phyloP scores from a whole-genome alignment of 1,140 invertebrate species.

The Drosophila bipectinata region DNA sequence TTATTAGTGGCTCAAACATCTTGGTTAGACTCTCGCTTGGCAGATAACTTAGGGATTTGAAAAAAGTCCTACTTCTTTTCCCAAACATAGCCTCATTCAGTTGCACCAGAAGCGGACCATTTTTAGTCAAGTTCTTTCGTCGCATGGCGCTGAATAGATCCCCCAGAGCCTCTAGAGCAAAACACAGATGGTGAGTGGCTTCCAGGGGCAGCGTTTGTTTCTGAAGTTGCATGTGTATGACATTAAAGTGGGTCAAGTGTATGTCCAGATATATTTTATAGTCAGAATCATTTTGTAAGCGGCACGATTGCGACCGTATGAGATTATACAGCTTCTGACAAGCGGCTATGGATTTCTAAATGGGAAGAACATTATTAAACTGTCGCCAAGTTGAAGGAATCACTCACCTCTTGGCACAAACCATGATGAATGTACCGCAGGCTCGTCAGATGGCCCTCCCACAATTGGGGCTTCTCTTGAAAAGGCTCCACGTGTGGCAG shows the following conservation, averaged over 20 bases:
- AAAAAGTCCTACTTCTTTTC: constrained; percentile 31
- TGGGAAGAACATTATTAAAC: neutral
- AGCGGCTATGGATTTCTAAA: constrained; percentile 23
- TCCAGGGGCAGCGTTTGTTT: constrained; percentile 10
- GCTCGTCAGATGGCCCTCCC: constrained; percentile 52
- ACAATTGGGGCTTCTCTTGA: constrained; percentile 33
- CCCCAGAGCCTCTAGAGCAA: constrained; percentile 36
- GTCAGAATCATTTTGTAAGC: constrained; percentile 37
- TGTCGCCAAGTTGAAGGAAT: too few species aligned
- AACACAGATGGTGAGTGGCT: constrained; percentile 14
- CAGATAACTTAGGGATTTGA: constrained; percentile 25
- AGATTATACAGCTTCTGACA: constrained; percentile 53
- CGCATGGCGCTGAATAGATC: constrained; percentile 45
- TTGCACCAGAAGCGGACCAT: constrained; percentile 23
- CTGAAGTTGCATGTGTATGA: constrained; percentile 20
- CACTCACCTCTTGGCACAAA: constrained; percentile 45
- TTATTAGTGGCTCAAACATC: constrained; percentile 39
- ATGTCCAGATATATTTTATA: constrained; percentile 57
- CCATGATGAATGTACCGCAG: constrained; percentile 56
- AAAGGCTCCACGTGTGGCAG: constrained; percentile 45
- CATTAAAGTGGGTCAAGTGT: constrained; percentile 52
- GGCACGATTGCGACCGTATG: constrained; percentile 30
- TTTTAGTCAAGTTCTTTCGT: constrained; percentile 1
- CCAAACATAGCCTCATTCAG: constrained; percentile 44
- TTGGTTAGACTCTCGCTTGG: constrained; percentile 16